Evolutionary conservation across 2,888 invertebrate species (phyloP), one percentile per base, ranked within the genome.

Genomic region (Metalampra italica): DNA sequence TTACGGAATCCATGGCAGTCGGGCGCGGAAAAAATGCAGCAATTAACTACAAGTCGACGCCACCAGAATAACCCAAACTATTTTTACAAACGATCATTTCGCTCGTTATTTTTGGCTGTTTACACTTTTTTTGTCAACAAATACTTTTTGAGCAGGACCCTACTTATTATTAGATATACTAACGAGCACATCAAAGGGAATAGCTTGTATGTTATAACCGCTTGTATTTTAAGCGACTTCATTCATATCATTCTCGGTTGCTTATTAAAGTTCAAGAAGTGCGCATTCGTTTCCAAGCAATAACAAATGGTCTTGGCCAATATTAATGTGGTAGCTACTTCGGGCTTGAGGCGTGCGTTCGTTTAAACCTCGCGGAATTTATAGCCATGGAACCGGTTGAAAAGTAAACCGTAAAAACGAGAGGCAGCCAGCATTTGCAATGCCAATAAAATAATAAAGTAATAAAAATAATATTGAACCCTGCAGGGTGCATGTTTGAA

Each of bases 21-120:
- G 76, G 67, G 78, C 78, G 75, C 71, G 75, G 77, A 84, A 87
- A 46, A 88, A 87, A 86, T 79, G 79, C 80, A 75, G 86, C 87
- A 89, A 88, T 88, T 89, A 89, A 88, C 83, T 71, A 73, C 70
- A 61, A 77, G 69, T 69, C 64, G 68, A 66, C 61, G 66, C 65
- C 61, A 73, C 76, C 59, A 74, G 76, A 83, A 86, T 85, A 83
- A 75, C 77, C 62, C 60, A 62, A 61, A 75, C 85, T 86, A 85
- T 87, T 87, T 76, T 66, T 59, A 76, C 77, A 65, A 71, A 66
- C 75, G 71, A 79, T 79, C 72, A 80, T 84, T 82, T 81, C 71
- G 76, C 79, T 80, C 75, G 75, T 81, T 83, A 81, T 82, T 78
- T 77, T 71, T 47, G 71, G 62, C 66, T 80, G 78, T 82, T 82